These are phyloP conservation scores for Siphamia tubifer DNA, from an alignment of 2,113 vertebrate genomes.

Conservation along the genomic window DNA sequence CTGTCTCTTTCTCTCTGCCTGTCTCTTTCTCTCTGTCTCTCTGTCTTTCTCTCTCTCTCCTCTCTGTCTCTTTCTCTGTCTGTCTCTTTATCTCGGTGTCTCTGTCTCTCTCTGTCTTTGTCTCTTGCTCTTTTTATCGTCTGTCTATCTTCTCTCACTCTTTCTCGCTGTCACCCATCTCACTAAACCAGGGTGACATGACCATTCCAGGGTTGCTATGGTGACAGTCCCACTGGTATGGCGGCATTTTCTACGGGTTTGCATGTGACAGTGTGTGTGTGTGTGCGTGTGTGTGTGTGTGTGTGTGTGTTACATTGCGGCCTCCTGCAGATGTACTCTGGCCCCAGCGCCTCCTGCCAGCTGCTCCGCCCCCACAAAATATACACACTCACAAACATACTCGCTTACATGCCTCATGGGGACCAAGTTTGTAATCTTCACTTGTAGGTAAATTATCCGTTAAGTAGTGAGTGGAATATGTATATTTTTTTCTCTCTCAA, in stretches of 20 bases:
- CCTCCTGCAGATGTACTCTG: conserved; percentile 97
- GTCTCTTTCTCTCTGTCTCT: too few relatives aligned
- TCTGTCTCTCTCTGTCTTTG: conserved; percentile 47
- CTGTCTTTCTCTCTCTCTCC: conserved; percentile 15
- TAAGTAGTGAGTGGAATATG: too few relatives aligned
- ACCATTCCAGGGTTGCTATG: conserved; percentile 96
- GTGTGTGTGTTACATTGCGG: conserved; percentile 39
- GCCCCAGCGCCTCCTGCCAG: conserved; percentile 94
- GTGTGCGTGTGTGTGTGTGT: conserved; percentile 3
- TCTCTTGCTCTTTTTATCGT: conserved; percentile 69
- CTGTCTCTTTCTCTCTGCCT: too few relatives aligned
- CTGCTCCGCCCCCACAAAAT: conserved; percentile 87
- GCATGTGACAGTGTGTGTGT: background rate
- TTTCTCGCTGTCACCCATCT: conserved; percentile 63
- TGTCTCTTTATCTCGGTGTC: too few relatives aligned
- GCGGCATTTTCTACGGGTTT: conserved; percentile 33
- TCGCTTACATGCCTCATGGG: too few relatives aligned
- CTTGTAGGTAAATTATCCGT: too few relatives aligned
- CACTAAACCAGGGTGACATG: conserved; percentile 83
- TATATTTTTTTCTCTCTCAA: too few relatives aligned
- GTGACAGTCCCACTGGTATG: conserved; percentile 93
- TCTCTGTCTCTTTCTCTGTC: conserved; percentile 26
- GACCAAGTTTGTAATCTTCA: too few relatives aligned
- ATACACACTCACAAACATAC: conserved; percentile 78
- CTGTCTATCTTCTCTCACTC: conserved; percentile 57